Percentiles rank a stretch among this genome's conserved stretches.
Conservation (phyloP, 2,797 vertebrate species). For the Tauraco hartlaubi region DNA sequence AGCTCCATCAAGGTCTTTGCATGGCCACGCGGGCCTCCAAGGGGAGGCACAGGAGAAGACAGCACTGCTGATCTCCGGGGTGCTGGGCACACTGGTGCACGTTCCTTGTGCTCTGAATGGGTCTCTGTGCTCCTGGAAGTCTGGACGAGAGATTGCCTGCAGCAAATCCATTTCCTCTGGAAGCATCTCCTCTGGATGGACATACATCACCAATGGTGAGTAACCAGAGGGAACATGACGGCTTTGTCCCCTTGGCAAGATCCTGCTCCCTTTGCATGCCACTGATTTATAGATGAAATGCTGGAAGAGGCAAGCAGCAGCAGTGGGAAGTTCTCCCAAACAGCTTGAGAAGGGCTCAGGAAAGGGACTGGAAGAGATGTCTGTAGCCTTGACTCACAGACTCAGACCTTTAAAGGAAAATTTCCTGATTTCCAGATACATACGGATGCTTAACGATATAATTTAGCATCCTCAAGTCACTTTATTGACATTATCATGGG, state of each 20-base stretch:
- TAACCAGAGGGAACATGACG: background rate
- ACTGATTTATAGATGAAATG: background rate
- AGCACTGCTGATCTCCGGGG: background rate
- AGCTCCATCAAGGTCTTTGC: background rate
- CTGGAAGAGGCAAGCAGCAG: background rate
- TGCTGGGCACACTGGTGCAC: background rate
- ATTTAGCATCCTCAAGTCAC: background rate
- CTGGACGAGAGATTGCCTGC: background rate
- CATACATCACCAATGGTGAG: background rate
- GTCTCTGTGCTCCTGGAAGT: background rate
- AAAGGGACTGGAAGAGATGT: background rate
- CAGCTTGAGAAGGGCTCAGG: background rate
- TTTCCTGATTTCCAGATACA: background rate
- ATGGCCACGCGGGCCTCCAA: fast-evolving
- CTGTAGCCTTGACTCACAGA: background rate
- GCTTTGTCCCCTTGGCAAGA: background rate
- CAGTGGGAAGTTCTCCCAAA: background rate
- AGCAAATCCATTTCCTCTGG: background rate
- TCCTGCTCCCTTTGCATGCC: background rate
- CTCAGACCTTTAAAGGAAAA: background rate
- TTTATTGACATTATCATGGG: background rate
- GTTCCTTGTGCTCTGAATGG: background rate
- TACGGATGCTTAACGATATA: background rate
- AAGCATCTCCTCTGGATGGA: background rate
- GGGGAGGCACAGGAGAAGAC: background rate